Evolutionary conservation across 2,888 invertebrate species (phyloP).

Genomic region (Thymelicus sylvestris): DNA sequence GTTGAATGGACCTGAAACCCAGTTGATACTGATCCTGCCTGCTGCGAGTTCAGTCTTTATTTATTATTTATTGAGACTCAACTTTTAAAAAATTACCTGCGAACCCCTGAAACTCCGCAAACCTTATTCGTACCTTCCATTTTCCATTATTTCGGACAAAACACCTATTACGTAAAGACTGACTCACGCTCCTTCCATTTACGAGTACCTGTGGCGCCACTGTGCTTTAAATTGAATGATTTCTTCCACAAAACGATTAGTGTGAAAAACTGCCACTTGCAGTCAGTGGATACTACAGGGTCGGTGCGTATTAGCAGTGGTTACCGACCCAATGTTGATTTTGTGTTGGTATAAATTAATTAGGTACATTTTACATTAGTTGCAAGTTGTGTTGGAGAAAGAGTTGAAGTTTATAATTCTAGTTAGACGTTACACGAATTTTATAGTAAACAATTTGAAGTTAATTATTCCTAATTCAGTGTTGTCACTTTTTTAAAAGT

Average conservation of each 20-base stretch:
- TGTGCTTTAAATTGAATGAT: slow-evolving; percentile 35
- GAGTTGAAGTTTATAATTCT: too few species aligned
- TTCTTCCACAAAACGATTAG: slow-evolving; percentile 36
- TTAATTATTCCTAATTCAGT: too few species aligned
- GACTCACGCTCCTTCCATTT: slow-evolving; percentile 28
- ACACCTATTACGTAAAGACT: slow-evolving; percentile 17
- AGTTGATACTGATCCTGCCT: too few species aligned
- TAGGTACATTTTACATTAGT: neutral
- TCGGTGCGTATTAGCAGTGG: neutral
- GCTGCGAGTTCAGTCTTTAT: too few species aligned
- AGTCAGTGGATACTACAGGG: neutral
- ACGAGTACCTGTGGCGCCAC: slow-evolving; percentile 33
- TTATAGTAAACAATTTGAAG: too few species aligned
- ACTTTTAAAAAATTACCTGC: neutral
- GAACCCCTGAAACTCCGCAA: slow-evolving; percentile 1
- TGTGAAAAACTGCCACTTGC: slow-evolving; percentile 32
- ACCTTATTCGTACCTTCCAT: neutral
- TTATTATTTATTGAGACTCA: too few species aligned
- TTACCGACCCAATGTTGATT: neutral
- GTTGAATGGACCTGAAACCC: too few species aligned
- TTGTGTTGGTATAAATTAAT: neutral
- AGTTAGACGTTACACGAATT: too few species aligned
- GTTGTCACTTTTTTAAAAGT: too few species aligned
- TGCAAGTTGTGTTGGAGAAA: too few species aligned
- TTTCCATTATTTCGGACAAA: slow-evolving; percentile 20